A percentile compares a stretch with the other conserved stretches of the same genome.
phyloP scores from a whole-genome alignment of 1,140 invertebrate genomes.

The Formica selysi region DNA sequence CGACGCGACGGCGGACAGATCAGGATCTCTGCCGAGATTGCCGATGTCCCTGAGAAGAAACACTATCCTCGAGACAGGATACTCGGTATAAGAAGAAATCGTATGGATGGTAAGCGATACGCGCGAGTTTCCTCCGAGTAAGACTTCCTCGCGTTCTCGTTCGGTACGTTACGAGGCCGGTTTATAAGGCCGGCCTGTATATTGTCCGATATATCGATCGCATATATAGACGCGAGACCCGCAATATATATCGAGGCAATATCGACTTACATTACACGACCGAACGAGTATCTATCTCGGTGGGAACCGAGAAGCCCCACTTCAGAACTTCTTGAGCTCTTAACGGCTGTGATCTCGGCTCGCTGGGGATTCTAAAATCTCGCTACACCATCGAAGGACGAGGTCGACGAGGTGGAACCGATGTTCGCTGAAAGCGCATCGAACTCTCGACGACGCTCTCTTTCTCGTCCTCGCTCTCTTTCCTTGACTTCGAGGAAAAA shows the following conservation, averaged over 20 bases:
- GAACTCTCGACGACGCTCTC: constrained; percentile 40
- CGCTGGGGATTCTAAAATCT: constrained; percentile 30
- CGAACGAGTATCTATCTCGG: constrained; percentile 82
- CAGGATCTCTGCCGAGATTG: constrained; percentile 42
- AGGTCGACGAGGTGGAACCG: constrained; percentile 37
- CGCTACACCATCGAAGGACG: constrained; percentile 23
- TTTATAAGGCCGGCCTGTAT: too few species aligned
- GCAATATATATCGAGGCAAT: constrained; percentile 79
- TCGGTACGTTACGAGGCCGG: constrained; percentile 35
- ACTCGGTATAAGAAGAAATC: constrained; percentile 81
- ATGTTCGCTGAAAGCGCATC: neutral
- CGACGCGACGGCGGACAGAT: neutral
- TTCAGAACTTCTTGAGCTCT: constrained; percentile 61
- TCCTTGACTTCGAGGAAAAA: constrained; percentile 25
- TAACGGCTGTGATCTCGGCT: constrained; percentile 59
- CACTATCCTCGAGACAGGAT: constrained; percentile 80
- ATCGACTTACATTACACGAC: constrained; percentile 83
- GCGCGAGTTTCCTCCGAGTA: constrained; percentile 79
- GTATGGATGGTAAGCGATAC: constrained; percentile 81
- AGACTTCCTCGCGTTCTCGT: constrained; percentile 74
- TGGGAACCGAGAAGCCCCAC: constrained; percentile 83
- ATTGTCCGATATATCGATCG: constrained; percentile 56
- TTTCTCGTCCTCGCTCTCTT: neutral
- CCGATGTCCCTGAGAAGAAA: constrained; percentile 74
- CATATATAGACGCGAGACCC: constrained; percentile 20